Evolutionary conservation across 2,113 vertebrate genomes (phyloP), one percentile per base, ranked within the genome.

Genomic region (Leucopsar rothschildi): DNA sequence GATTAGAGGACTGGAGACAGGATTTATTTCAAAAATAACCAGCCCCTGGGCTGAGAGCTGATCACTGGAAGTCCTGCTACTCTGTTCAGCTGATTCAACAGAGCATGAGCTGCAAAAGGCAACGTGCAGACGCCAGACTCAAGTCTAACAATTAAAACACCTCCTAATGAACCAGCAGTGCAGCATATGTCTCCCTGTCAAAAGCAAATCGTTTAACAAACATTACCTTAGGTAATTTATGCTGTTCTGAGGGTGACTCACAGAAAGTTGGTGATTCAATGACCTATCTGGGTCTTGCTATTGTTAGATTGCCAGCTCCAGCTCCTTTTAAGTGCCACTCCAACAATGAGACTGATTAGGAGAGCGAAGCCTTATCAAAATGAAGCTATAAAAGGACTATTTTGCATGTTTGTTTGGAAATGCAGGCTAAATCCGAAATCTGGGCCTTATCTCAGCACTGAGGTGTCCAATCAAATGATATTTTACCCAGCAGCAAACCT

Each of bases 261-360:
- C 35, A 21, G 28, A 35, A 94, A 80, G 79, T 63, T 78, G 59
- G 56, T 81, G 75, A 96, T 95, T 95, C 78, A 88, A n/a, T 91
- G 94, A 95, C 96, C 93, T 89, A 82, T 83, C 86, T 90, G 93
- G 35, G 69, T 86, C 64, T 95, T 64, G 78, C 90, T 96, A 49
- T 88, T 94, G 83, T 93, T 80, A 78, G 90, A 79, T 76, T 93
- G 64, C 78, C 93, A 92, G 78, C 80, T 96, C 88, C 56, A 61
- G 33, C 21, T 92, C 81, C 94, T 93, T 97, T 92, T 89, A 92
- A 91, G 70, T 95, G 78, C 81, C 90, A 66, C 61, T 93, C 83
- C 63, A 92, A 91, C 91, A 93, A 77, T 88, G 55, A 28, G 47
- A 71, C 79, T 96, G 92, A 96, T 96, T 85, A 87, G 82, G 68